These are phyloP conservation scores for Sarcophaga variegata DNA, from an alignment of 2,888 invertebrate genomes.

Conservation along the genomic window DNA sequence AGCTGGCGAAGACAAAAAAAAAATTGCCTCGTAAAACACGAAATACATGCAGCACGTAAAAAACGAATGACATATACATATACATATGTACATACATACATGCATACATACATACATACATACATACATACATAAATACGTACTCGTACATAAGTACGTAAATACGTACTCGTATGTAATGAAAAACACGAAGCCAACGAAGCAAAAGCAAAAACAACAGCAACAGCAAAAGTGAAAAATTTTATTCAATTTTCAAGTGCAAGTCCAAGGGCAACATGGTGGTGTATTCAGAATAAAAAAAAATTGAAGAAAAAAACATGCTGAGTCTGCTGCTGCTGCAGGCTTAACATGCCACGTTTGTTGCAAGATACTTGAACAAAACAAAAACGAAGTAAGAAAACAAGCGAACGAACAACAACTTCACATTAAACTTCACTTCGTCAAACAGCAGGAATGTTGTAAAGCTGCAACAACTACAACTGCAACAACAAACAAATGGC, in stretches of 20 bases:
- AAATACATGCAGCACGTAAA: background rate
- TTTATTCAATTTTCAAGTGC: constrained; percentile 76
- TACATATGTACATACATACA: too few relatives aligned
- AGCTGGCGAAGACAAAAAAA: background rate
- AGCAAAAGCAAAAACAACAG: constrained; percentile 54
- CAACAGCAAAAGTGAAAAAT: constrained; percentile 35
- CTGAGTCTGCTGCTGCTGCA: constrained; percentile 26
- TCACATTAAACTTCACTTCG: constrained; percentile 60
- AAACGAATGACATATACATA: constrained; percentile 20
- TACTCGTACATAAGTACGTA: too few relatives aligned
- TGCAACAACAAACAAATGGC: constrained; percentile 19
- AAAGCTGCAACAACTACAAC: constrained; percentile 50
- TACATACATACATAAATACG: too few relatives aligned
- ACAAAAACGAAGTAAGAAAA: background rate
- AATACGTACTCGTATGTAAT: background rate
- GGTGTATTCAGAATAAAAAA: constrained; percentile 31
- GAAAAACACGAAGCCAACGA: constrained; percentile 48
- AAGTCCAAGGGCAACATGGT: constrained; percentile 79
- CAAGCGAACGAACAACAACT: constrained; percentile 57
- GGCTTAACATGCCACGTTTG: constrained; percentile 39
- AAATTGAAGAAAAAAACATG: too few relatives aligned
- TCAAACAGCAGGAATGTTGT: constrained; percentile 70
- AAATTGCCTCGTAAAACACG: background rate
- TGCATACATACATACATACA: background rate
- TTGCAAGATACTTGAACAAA: background rate